Evolutionary conservation across 2,797 vertebrate genomes (phyloP), one percentile per base, ranked within the genome.

Genomic region (Dipus sagitta): DNA sequence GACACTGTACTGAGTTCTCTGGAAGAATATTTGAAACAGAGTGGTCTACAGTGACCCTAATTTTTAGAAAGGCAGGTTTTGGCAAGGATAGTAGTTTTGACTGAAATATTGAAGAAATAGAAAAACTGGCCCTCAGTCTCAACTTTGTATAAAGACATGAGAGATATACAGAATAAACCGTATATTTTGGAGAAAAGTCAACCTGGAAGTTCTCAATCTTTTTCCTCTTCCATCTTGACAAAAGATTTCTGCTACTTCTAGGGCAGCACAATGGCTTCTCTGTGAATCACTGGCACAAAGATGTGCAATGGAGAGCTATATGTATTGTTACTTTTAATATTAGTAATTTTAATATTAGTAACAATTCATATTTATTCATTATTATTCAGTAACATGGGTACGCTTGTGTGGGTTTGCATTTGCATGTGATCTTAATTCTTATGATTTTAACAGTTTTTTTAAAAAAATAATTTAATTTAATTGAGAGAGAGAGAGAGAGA

Each of bases 11-110:
- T 28, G 60, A 54, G 74, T 83, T 90, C 83, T 34, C 87, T 91
- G n/a, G 70, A 26, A 92, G 60, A 91, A 26, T 83, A 62, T 92
- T 74, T 90, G 77, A 95, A 92, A 88, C n/a, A 72, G 8, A 84
- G 32, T 82, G 52, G 17, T 94, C 14, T 87, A 4, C 17, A 78
- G 10, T 68, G 74, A 93, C 1, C 23, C 60, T 86, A 92, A 77
- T 71, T 64, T 86, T 94, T 67, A 91, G 42, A 81, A 88, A 88
- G 75, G 58, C 52, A 83, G n/a, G 88, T 96, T 93, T 86, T 88
- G 64, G 32, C 26, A 85, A 71, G 24, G 38, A 1, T 26, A 1
- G 26, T 77, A 71, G 24, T 76, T 87, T 82, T 89, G 54, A 42
- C 14, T 68, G 32, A n/a, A 80, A 58, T 47, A 67, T 81, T 91